phyloP scores from a whole-genome alignment of 2,113 vertebrate species.

The Rhinopomastus cyanomelas region DNA sequence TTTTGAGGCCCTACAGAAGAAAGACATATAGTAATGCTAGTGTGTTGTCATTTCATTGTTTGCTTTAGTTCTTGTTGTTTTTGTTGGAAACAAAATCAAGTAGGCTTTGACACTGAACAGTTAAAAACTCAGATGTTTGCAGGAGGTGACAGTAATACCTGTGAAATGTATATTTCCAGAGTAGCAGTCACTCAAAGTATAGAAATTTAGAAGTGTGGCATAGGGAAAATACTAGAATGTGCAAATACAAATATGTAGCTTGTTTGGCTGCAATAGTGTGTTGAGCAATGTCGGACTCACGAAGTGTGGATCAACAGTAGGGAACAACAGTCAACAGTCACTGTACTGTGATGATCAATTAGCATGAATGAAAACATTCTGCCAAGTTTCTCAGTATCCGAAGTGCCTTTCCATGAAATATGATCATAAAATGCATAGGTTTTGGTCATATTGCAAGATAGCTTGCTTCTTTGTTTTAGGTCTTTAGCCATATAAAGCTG shows the following conservation, averaged over 20 bases:
- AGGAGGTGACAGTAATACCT: conserved; percentile 8
- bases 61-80: not conserved
- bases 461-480: not conserved
- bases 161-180: conserved; percentile 3
- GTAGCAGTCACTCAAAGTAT: not conserved
- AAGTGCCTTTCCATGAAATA: not conserved
- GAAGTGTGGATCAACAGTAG: not conserved
- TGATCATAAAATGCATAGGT: not conserved
- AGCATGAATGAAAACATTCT: not conserved
- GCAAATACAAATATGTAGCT: not conserved
- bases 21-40: not conserved
- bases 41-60: not conserved
- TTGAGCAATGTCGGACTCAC: not conserved
- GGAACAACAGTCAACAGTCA: not conserved
- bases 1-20: not conserved
- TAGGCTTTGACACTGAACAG: not conserved
- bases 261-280: not conserved
- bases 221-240: not conserved
- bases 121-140: conserved; percentile 5
- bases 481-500: not conserved
- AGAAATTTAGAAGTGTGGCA: not conserved
- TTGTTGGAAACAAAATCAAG: not conserved
- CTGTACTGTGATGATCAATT: not conserved
- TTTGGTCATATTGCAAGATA: not conserved
- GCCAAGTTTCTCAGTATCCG: not conserved